These are phyloP conservation scores for Ophioninae sp. DNA, from an alignment of 2,888 invertebrate genomes.

Conservation along the genomic window DNA sequence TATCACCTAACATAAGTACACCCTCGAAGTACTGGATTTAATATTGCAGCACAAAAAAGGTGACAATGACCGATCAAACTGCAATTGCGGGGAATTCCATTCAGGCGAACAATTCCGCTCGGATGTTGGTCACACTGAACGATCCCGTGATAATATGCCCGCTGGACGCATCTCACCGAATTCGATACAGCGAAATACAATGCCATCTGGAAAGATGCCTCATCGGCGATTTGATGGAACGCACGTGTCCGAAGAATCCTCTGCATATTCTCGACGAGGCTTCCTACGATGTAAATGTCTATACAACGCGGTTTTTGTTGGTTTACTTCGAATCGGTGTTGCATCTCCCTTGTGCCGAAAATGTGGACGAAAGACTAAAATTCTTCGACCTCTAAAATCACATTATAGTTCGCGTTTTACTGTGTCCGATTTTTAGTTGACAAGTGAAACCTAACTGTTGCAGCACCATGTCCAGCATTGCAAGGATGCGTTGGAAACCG, in stretches of 20 bases:
- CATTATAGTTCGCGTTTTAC: background rate
- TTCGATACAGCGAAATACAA: constrained; percentile 30
- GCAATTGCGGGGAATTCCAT: background rate
- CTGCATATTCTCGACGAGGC: constrained; percentile 50
- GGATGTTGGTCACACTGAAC: background rate
- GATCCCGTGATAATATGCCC: constrained; percentile 49
- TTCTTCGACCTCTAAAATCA: background rate
- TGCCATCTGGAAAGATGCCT: constrained; percentile 54
- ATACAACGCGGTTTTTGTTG: background rate
- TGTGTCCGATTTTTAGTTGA: background rate
- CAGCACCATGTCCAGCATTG: constrained; percentile 52
- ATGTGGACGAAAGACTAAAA: background rate
- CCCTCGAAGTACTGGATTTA: too few relatives aligned
- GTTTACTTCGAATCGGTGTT: background rate
- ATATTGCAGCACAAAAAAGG: background rate
- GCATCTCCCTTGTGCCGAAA: background rate
- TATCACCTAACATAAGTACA: too few relatives aligned
- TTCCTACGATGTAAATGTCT: constrained; percentile 50
- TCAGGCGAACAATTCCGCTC: background rate
- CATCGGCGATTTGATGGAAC: constrained; percentile 49
- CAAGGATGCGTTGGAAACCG: constrained; percentile 1
- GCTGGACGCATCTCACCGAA: constrained; percentile 46
- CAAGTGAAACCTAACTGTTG: constrained; percentile 4
- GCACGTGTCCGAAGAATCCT: constrained; percentile 46
- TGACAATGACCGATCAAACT: background rate